Percentiles rank a stretch among this genome's conserved stretches.
Evolutionary conservation across 1,140 invertebrate species (phyloP).

Genomic region (Geopemphigus sp.): DNA sequence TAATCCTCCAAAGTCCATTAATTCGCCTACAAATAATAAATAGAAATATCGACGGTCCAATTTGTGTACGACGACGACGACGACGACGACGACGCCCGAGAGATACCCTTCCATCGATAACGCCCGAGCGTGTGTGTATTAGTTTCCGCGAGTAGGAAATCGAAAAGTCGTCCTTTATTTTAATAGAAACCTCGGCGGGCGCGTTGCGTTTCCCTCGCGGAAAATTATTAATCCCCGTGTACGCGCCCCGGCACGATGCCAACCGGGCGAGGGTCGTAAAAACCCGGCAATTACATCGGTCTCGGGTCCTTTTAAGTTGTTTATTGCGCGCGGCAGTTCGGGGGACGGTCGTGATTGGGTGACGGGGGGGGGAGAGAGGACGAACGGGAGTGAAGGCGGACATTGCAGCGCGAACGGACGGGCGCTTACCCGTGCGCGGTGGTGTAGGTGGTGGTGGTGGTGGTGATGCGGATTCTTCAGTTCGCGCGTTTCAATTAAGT

Average conservation of each 20-base stretch:
- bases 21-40: slow-evolving; percentile 43
- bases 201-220: neutral
- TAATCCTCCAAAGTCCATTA: slow-evolving; percentile 37
- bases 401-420: no score
- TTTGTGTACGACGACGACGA: slow-evolving; percentile 16
- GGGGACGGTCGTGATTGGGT: no score
- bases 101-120: neutral
- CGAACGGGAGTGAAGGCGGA: neutral
- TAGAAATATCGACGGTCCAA: slow-evolving; percentile 38
- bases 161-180: slow-evolving; percentile 18
- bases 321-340: slow-evolving; percentile 37
- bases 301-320: slow-evolving; percentile 16
- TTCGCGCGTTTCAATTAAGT: slow-evolving; percentile 45
- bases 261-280: slow-evolving; percentile 42
- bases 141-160: no score
- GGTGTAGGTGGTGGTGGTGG: neutral
- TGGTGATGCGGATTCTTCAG: neutral
- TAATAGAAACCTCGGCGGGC: slow-evolving; percentile 24
- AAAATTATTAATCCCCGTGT: slow-evolving; percentile 45
- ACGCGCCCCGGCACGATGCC: slow-evolving; percentile 27
- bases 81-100: no score
- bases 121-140: no score
- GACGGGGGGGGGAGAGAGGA: no score
- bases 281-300: slow-evolving; percentile 46
- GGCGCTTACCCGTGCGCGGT: neutral